These are phyloP conservation scores for Todiramphus saurophagus DNA, from an alignment of 2,113 vertebrate species.

Conservation along the genomic window DNA sequence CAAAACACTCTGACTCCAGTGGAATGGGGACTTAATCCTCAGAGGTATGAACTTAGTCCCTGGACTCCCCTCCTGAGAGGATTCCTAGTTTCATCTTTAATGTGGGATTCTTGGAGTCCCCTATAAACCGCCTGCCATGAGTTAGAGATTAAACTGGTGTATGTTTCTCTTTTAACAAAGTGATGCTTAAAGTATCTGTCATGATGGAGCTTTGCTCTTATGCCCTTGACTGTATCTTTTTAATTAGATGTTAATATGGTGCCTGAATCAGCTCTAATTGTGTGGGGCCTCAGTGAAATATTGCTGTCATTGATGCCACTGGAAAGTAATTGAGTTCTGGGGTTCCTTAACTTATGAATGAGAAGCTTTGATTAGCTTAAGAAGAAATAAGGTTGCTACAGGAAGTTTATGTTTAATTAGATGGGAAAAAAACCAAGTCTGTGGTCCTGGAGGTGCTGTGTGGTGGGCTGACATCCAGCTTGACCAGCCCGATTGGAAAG, in stretches of 20 bases:
- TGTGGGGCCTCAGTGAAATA: background rate
- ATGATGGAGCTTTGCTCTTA: background rate
- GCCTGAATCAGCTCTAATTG: background rate
- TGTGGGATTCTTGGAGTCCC: background rate
- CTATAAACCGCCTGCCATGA: background rate
- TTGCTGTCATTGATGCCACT: background rate
- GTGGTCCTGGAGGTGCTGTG: background rate
- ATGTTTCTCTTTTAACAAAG: background rate
- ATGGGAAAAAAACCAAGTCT: no score
- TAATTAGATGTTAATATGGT: background rate
- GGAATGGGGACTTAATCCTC: background rate
- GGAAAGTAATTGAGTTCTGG: background rate
- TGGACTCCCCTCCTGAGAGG: background rate
- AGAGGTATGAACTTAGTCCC: background rate
- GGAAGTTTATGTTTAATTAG: background rate
- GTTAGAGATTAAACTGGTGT: background rate
- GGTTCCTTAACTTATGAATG: background rate
- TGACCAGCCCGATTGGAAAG: no score
- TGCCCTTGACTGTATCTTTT: background rate
- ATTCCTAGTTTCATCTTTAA: background rate
- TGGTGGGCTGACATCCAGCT: background rate
- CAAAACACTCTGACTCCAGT: accelerated
- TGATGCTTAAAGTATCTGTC: background rate
- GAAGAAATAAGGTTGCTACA: background rate
- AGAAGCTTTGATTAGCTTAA: background rate